Evolutionary conservation across 2,113 vertebrate species (phyloP), one percentile per base, ranked within the genome.

Genomic region (Pavo muticus): DNA sequence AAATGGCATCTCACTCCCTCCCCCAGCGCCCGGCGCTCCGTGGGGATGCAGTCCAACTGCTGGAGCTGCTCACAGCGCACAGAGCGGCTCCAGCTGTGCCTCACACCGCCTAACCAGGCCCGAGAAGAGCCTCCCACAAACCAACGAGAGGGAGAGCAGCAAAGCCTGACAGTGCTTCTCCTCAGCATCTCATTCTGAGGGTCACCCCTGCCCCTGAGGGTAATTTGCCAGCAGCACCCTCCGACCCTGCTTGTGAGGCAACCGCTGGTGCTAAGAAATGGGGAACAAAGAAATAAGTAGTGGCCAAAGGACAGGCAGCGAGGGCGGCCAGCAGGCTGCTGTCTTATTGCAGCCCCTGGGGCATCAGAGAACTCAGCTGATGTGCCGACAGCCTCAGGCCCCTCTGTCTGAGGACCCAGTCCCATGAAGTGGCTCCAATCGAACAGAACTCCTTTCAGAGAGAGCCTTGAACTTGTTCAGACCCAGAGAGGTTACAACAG

Each of bases 1-100:
- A 94, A 93, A 96, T 94, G 95, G 95, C 89, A 94, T 97, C 89
- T 86, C 9, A 0, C 27, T 94, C 91, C 95, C 77, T 92, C 90
- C 93, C 94, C 95, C 94, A 80, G 76, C 3, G 37, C 91, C 85
- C 87, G 52, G 71, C 86, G 85, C 94, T 89, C 93, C 72, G 84
- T 80, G 89, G 80, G 93, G 92, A 90, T 93, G 78, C 79, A 85
- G 92, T 85, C 92, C 82, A 77, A 86, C 93, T 95, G 83, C 88
- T 91, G 94, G 94, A 95, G 84, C 75, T 73, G 88, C 95, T 94
- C 47, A 1, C 20, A 65, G 88, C 80, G 91, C 32, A 50, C 74
- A 90, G 87, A 95, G 92, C 40, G 64, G 77, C 76, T 91, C 84
- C 93, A 96, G 88, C 90, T 93, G 82, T 60, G 77, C 30, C 73